Evolutionary conservation across 2,888 invertebrate species (phyloP).

Genomic region (Suillia variegata): DNA sequence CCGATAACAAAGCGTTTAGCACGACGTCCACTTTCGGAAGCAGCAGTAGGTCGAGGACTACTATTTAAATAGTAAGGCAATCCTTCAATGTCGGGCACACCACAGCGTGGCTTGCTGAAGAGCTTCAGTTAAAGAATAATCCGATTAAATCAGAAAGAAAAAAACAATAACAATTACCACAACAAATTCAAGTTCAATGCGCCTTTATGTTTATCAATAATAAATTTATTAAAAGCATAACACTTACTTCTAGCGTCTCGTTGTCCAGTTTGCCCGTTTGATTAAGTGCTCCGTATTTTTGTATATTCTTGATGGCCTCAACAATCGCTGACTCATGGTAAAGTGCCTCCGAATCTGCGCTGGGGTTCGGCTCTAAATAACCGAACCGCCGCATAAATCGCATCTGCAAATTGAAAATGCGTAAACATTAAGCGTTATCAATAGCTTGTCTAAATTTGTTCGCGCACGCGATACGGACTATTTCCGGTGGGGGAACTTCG

Average conservation of each 20-base stretch:
- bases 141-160: background rate
- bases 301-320: constrained; percentile 70
- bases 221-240: background rate
- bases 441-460: too few species aligned
- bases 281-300: constrained; percentile 73
- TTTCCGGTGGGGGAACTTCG: constrained; percentile 42
- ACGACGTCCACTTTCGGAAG: background rate
- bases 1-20: constrained; percentile 67
- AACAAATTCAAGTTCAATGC: constrained; percentile 30
- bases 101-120: constrained; percentile 71
- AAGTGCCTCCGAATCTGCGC: constrained; percentile 66
- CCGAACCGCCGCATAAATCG: constrained; percentile 74
- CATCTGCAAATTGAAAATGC: constrained; percentile 62
- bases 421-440: too few species aligned
- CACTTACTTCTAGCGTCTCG: constrained; percentile 66
- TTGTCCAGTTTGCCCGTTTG: constrained; percentile 72
- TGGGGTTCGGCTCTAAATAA: constrained; percentile 65
- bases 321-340: constrained; percentile 69
- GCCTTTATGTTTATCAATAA: background rate
- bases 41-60: constrained; percentile 3
- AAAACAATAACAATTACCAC: constrained; percentile 13
- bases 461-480: constrained; percentile 29
- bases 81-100: constrained; percentile 70
- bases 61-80: constrained; percentile 32
- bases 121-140: constrained; percentile 61